These are phyloP conservation scores for Micrasema longulum DNA, from an alignment of 1,140 invertebrate species.

Conservation along the genomic window DNA sequence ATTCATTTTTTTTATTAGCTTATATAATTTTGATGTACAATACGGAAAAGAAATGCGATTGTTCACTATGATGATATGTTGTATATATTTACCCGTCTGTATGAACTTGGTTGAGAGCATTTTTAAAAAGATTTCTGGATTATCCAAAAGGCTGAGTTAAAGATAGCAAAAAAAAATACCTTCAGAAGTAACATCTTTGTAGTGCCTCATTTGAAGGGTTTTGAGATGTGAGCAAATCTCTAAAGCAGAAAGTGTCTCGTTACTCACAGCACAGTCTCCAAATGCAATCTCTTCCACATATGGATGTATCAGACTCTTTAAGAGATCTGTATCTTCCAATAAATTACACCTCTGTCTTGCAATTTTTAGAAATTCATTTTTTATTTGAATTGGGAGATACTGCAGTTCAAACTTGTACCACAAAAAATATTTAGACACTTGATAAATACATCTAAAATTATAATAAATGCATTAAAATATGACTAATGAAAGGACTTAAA, in stretches of 20 bases:
- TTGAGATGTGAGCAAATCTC: slow-evolving; percentile 21
- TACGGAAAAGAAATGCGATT: no score
- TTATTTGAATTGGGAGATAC: slow-evolving; percentile 28
- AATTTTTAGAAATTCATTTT: slow-evolving; percentile 31
- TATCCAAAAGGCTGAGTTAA: neutral
- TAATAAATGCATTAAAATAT: no score
- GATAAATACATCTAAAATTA: slow-evolving; percentile 31
- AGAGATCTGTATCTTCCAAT: slow-evolving; percentile 36
- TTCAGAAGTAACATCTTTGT: slow-evolving; percentile 24
- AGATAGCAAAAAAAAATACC: slow-evolving; percentile 14
- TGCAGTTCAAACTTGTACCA: slow-evolving; percentile 5
- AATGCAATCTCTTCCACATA: slow-evolving; percentile 34
- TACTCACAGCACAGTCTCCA: slow-evolving; percentile 31
- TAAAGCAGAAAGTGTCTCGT: slow-evolving; percentile 32
- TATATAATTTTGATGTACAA: no score
- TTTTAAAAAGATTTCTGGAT: no score
- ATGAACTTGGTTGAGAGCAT: no score
- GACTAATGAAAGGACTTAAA: no score
- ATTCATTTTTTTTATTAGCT: no score
- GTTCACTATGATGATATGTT: no score
- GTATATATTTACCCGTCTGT: no score
- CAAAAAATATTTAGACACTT: slow-evolving; percentile 11
- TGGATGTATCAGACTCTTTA: slow-evolving; percentile 36
- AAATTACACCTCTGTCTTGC: slow-evolving; percentile 11
- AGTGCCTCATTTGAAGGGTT: slow-evolving; percentile 24